Conservation (phyloP, 1,140 invertebrate genomes). For the Brachionus manjavacas region DNA sequence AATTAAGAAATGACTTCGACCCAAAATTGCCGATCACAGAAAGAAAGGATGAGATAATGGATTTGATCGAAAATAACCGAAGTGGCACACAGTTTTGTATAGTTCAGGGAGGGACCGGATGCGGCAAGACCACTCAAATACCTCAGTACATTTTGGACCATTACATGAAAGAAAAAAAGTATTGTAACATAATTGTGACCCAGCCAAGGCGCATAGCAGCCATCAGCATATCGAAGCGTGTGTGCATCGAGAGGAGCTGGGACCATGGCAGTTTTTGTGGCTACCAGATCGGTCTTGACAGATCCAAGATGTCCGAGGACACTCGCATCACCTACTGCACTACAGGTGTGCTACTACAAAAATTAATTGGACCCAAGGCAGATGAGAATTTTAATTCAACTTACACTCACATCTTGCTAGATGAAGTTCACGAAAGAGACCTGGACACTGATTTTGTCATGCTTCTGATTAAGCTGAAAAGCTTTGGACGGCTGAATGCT, state of each 20-base stretch:
- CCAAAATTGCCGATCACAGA: conserved; percentile 42
- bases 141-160: conserved; percentile 57
- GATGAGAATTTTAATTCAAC: conserved; percentile 47
- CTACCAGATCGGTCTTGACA: conserved; percentile 51
- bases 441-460: conserved; percentile 55
- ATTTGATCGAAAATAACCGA: conserved; percentile 49
- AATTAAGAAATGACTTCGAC: not conserved
- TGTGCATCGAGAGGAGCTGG: conserved; percentile 54
- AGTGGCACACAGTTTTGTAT: conserved; percentile 51
- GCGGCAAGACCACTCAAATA: conserved; percentile 56
- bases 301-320: conserved; percentile 45
- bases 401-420: conserved; percentile 57
- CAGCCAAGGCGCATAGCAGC: conserved; percentile 57
- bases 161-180: conserved; percentile 48
- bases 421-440: conserved; percentile 58
- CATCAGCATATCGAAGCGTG: conserved; percentile 52
- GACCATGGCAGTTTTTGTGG: conserved; percentile 52
- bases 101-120: conserved; percentile 53
- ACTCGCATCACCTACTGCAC: conserved; percentile 55
- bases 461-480: conserved; percentile 52
- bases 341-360: conserved; percentile 55
- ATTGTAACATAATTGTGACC: conserved; percentile 57
- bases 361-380: conserved; percentile 52
- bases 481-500: conserved; percentile 58
- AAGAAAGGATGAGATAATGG: conserved; percentile 43